Evolutionary conservation across 2,113 vertebrate species (phyloP), one percentile per base, ranked within the genome.

Genomic region (Oryzias melastigma): DNA sequence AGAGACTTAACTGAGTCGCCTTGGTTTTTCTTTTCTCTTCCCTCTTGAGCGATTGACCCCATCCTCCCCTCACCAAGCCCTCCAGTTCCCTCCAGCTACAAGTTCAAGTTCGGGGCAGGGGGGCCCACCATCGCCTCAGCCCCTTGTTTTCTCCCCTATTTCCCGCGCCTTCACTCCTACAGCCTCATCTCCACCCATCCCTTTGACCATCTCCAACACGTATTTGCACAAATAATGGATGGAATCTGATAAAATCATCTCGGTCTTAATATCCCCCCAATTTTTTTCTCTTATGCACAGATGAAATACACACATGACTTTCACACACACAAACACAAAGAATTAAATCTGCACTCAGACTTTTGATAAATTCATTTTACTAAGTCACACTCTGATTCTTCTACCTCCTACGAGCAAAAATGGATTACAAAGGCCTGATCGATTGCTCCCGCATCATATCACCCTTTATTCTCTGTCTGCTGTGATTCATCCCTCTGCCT

Each of bases 41-140:
- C 50, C 16, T 58, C 52, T 60, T 52, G 20, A 77, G 52, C 27
- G 4, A 58, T 77, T 85, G 80, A 85, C 84, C 75, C 71, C 45
- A 14, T 74, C 62, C 78, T 65, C 71, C 65, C 50, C 71, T 57
- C 60, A 52, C 56, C 17, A 27, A 85, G 80, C 72, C 55, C 73
- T 80, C 69, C 76, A 75, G 63, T 71, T 80, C 72, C 64, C 82
- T 83, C 71, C 73, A 78, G 71, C 71, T 82, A 64, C 58, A 84
- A 82, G 87, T 89, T 89, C 85, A 89, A 86, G 82, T 87, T 81
- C 77, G 63, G 87, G 87, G 77, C 84, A 88, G 65, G 75, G 67
- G 84, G 82, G 35, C 35, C 82, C 69, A 62, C 62, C 65, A 73
- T 59, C 64, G 50, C 59, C 62, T 60, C 73, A 52, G 55, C 35